phyloP scores from a whole-genome alignment of 2,797 vertebrate species.

The Silurus lanzhouensis region DNA sequence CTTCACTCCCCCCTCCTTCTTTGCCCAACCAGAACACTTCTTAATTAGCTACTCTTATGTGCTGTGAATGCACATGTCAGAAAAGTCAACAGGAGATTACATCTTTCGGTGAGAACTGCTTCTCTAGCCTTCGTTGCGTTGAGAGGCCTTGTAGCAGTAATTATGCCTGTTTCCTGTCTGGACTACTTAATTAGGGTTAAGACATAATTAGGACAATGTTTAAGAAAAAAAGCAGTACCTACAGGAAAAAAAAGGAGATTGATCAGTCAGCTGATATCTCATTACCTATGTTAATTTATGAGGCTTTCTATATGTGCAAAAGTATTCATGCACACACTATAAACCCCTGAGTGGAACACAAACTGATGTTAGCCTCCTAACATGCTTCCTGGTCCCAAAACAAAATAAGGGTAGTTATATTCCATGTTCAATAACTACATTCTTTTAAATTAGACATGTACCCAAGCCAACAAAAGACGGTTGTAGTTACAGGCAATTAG shows the following conservation, averaged over 20 bases:
- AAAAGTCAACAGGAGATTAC: conserved; percentile 71
- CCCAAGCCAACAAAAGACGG: not conserved
- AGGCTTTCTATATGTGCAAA: not conserved
- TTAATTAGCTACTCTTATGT: conserved; percentile 52
- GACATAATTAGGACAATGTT: conserved; percentile 78
- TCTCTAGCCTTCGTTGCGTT: too few species aligned
- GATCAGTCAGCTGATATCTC: not conserved
- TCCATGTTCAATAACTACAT: not conserved
- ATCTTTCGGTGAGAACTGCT: conserved; percentile 66
- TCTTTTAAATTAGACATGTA: not conserved
- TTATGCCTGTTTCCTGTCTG: conserved; percentile 71
- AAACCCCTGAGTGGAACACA: not conserved
- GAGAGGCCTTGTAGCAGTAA: conserved; percentile 73
- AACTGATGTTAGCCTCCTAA: not conserved
- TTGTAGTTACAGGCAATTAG: not conserved
- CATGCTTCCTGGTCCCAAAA: not conserved
- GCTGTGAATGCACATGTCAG: conserved; percentile 44
- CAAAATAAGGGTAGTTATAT: not conserved
- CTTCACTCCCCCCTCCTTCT: not conserved
- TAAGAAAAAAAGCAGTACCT: conserved; percentile 67
- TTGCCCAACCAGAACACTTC: conserved; percentile 30
- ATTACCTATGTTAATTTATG: not conserved
- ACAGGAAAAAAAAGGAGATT: conserved; percentile 31
- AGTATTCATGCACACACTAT: not conserved
- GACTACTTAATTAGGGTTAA: conserved; percentile 80